Evolutionary conservation across 1,140 invertebrate species (phyloP), one percentile per base, ranked within the genome.

Genomic region (Stegodyphus mimosarum): DNA sequence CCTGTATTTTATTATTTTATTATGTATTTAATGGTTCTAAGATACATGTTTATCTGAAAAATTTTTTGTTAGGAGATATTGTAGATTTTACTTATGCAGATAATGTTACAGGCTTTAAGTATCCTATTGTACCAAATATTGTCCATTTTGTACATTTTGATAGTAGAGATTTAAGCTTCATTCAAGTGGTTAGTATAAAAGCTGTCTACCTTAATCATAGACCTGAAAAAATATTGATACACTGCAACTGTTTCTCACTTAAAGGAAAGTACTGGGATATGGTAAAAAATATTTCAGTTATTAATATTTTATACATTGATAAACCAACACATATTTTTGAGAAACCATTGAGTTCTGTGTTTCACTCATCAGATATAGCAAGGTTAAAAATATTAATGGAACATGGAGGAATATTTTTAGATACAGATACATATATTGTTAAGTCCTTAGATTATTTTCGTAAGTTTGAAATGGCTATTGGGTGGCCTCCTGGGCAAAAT

Each of bases 371-470:
- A 17, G 91, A 91, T 87, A 88, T 91, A 17, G 88, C 89, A 17
- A 86, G 91, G 50, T 86, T 91, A 10, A 73, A 88, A 64, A 86
- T 91, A 7, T 79, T 91, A 10, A 88, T 88, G 87, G 67, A 88
- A 78, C 89, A 88, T 76, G 91, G 91, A 18, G 91, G 91, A 10
- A 91, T 91, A 55, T 91, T 89, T 84, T 84, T 91, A 5, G 91
- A 91, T 85, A 89, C 89, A 63, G 91, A 91, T 88, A 87, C 89
- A 15, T 88, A 90, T 63, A 86, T 91, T 49, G 87, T 91, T 7
- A 89, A 90, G 71, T 87, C 88, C 4, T 88, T 92, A 52, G 87
- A 91, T 84, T 66, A 88, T 53, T 91, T 90, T 80, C 86, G 90
- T 49, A 87, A 87, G 70, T 91, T 89, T 87, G 91, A 91, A 88